Conservation (phyloP, 2,888 invertebrate species). For the Mesodorylaimus sp. region DNA sequence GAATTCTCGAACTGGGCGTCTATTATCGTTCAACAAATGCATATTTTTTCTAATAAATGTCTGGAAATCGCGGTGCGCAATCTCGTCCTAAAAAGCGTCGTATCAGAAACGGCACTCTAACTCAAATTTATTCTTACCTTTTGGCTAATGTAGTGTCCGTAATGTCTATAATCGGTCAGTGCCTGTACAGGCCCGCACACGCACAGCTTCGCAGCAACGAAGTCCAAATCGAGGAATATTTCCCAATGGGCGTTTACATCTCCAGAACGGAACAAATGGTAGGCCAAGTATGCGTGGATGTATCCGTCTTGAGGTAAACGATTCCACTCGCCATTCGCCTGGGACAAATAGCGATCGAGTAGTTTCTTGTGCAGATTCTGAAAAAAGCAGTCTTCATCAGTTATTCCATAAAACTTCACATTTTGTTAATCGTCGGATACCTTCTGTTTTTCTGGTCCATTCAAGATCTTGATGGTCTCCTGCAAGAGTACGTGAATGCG, state of each 20-base stretch:
- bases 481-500: no score
- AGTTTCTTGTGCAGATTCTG: constrained; percentile 1
- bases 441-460: no score
- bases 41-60: no score
- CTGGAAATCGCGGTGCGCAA: no score
- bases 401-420: no score
- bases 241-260: neutral
- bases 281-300: constrained; percentile 4
- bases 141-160: neutral
- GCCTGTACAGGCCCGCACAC: neutral
- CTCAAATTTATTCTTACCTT: no score
- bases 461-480: no score
- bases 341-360: neutral
- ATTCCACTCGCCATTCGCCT: neutral
- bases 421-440: no score
- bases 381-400: neutral
- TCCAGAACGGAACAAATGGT: neutral
- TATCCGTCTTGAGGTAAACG: constrained; percentile 1
- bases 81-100: no score
- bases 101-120: no score
- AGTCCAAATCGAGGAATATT: neutral
- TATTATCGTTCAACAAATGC: no score
- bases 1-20: no score
- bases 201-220: neutral
- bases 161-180: neutral